Base-by-base conservation (phyloP, 2,888 invertebrate genomes). In the Clunio marinus region DNA sequence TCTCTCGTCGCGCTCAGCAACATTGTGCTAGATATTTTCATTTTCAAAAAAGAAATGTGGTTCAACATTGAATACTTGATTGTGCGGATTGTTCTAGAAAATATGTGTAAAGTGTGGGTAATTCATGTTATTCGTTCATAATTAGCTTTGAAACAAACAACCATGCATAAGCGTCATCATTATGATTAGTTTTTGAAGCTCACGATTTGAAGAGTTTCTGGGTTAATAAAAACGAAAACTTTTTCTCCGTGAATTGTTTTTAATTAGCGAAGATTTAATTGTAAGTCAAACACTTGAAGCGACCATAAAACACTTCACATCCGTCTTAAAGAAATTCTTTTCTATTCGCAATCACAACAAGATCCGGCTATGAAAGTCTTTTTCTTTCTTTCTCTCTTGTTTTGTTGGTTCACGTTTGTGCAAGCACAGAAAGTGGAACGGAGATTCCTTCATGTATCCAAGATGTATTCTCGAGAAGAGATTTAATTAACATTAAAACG, bases 11-110 rank as follows among this genome's bases (percentile, higher is more conserved):
- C 2, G 45, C 17, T n/a, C n/a, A 45, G 15, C 57, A 24, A 15
- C 32, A 58, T 17, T n/a, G 58, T 32, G 60, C 32, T 60, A 32
- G 32, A 60, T 25, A 57, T 60, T 60, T 60, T 60, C 60, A 41
- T 27, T 60, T 60, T 60, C 60, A 60, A 60, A 41, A 60, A 24
- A 37, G 37, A 41, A 41, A 22, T 17, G 20, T 17, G 51, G 51
- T 51, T 51, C 22, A 51, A 37, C 22, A 24, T 32, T 60, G 22
- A 27, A 27, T 17, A 22, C 25, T 22, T 25, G 27, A 24, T 27
- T 58, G 57, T 45, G 13, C 15, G 45, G 7, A 27, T 58, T 60
- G 60, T 60, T 60, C 60, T 60, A 60, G 22, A 41, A 41, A 60
- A 15, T 8, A 59, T 20, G 32, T 1, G 22, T 27, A 28, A 58